Evolutionary conservation across 2,113 vertebrate genomes (phyloP).

Genomic region (Arvicanthis niloticus): DNA sequence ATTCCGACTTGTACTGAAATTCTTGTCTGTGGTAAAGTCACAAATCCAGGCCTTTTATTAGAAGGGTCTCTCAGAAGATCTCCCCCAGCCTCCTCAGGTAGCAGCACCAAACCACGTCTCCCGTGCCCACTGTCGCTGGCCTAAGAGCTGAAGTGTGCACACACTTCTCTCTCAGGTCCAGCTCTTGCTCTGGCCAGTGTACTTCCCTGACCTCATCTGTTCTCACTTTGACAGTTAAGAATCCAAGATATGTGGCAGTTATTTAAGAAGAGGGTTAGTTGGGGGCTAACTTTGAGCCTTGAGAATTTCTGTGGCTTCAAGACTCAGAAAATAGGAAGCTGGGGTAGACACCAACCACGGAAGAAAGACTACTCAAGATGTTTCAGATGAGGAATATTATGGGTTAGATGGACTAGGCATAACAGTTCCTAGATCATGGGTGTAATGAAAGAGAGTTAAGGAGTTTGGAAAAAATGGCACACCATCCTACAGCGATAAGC

Average conservation of each 20-base stretch:
- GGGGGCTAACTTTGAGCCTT: background rate
- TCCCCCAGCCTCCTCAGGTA: too few relatives aligned
- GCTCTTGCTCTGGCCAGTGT: background rate
- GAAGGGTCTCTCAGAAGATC: background rate
- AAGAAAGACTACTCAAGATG: background rate
- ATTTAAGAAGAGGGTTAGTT: background rate
- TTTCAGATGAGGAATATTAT: background rate
- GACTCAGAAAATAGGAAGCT: background rate
- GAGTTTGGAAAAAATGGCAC: background rate
- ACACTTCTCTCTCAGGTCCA: background rate
- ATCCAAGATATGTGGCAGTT: background rate
- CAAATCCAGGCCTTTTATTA: background rate
- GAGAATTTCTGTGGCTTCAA: conserved; percentile 37
- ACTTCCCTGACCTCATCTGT: background rate
- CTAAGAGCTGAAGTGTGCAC: background rate
- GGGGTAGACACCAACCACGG: background rate
- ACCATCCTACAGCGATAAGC: background rate
- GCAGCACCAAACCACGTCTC: background rate
- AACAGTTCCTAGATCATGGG: background rate
- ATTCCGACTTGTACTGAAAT: background rate
- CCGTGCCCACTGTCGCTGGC: too few relatives aligned
- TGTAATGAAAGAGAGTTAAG: background rate
- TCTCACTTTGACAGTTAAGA: background rate
- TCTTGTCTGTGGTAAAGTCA: background rate
- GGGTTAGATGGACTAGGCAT: background rate